Conservation (phyloP, 2,888 invertebrate species). For the Trissonchulus latispiculum region DNA sequence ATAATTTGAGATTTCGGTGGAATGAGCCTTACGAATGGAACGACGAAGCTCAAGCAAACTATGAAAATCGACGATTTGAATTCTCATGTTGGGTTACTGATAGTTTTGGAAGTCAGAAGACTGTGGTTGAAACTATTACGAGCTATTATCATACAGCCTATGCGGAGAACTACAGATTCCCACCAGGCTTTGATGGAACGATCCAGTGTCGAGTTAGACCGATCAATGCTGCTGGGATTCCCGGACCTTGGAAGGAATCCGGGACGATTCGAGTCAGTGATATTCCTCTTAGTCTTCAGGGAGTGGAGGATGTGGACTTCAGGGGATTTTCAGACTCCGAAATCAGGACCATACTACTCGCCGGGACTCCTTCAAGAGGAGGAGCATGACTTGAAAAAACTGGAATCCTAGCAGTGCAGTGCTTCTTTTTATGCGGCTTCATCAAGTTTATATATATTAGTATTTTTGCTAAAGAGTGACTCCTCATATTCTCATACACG, state of each 20-base stretch:
- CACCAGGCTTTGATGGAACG: background rate
- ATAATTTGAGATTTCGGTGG: background rate
- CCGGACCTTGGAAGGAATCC: background rate
- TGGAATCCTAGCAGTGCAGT: too few species aligned
- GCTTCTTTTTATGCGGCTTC: too few species aligned
- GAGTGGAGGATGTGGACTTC: background rate
- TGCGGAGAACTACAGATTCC: background rate
- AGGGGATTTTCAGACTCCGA: background rate
- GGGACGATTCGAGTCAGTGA: background rate
- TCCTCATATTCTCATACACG: too few species aligned
- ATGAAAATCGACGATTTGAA: background rate
- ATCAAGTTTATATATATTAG: too few species aligned
- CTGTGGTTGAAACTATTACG: background rate
- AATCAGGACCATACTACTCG: too few species aligned
- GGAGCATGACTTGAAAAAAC: too few species aligned
- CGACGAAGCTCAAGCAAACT: background rate
- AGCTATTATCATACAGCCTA: background rate
- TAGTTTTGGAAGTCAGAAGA: background rate
- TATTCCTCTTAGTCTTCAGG: background rate
- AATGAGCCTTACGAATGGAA: background rate
- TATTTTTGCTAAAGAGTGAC: too few species aligned
- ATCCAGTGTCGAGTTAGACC: background rate
- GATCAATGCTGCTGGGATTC: background rate
- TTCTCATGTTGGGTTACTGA: background rate
- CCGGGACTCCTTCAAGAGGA: too few species aligned